A percentile compares a stretch with the other conserved stretches of the same genome.
Evolutionary conservation across 92 coral and sea anemone species (phyloP).

Genomic region (Umimayanthus chanpuru): DNA sequence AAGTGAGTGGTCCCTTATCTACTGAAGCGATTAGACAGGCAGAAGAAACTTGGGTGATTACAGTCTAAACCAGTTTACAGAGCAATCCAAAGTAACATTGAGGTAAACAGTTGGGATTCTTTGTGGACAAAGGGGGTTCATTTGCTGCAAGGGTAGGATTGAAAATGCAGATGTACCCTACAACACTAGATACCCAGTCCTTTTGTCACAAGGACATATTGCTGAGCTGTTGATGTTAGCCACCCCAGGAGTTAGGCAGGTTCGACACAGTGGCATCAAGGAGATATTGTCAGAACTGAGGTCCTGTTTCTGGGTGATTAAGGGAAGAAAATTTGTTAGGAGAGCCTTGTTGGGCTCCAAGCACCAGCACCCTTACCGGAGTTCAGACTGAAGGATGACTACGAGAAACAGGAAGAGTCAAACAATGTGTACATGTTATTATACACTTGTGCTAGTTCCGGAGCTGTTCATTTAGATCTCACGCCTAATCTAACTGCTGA

Average conservation of each 20-base stretch:
- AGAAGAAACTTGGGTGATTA: constrained; percentile 36
- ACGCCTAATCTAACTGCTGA: constrained; percentile 1
- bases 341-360: too few relatives aligned
- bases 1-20: constrained; percentile 45
- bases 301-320: too few relatives aligned
- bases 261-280: too few relatives aligned
- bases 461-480: constrained; percentile 3
- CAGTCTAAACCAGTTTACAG: constrained; percentile 30
- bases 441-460: constrained; percentile 13
- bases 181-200: not conserved
- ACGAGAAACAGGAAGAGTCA: not conserved
- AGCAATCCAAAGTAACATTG: constrained; percentile 36
- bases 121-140: constrained; percentile 33
- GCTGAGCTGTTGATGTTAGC: too few relatives aligned
- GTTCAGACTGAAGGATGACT: not conserved
- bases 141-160: constrained; percentile 52
- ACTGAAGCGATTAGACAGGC: not conserved
- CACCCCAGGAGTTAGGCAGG: too few relatives aligned
- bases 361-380: constrained; percentile 43
- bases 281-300: too few relatives aligned
- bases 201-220: too few relatives aligned
- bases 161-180: too few relatives aligned
- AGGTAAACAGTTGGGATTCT: constrained; percentile 36
- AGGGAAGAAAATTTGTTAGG: too few relatives aligned
- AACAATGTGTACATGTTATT: not conserved